These are phyloP conservation scores for Ormyrus thymus DNA, from an alignment of 2,888 invertebrate genomes.

Conservation along the genomic window DNA sequence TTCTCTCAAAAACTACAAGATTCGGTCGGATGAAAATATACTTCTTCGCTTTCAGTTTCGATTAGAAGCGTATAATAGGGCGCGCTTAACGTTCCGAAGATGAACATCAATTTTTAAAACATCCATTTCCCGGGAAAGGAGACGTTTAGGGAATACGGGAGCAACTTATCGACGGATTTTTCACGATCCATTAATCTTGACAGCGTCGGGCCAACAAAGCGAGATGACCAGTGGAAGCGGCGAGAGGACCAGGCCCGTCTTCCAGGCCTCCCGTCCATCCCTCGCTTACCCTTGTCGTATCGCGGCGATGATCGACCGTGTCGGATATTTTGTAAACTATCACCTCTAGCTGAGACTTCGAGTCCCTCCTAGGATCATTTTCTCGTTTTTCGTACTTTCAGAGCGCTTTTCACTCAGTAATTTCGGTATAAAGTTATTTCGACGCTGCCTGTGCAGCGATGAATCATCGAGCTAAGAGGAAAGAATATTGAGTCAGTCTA, in stretches of 20 bases:
- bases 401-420: too few relatives aligned
- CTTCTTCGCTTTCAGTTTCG: too few relatives aligned
- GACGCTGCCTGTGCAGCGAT: too few relatives aligned
- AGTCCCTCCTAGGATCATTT: not conserved
- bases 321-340: constrained; percentile 32
- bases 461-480: too few relatives aligned
- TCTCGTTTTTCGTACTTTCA: not conserved
- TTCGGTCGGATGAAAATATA: too few relatives aligned
- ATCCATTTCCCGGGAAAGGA: not conserved
- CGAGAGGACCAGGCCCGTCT: not conserved
- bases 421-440: too few relatives aligned
- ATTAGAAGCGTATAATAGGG: too few relatives aligned
- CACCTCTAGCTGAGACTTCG: not conserved
- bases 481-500: too few relatives aligned
- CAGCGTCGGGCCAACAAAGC: constrained; percentile 38
- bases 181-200: constrained; percentile 48
- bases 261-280: too few relatives aligned
- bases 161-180: constrained; percentile 22
- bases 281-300: not conserved
- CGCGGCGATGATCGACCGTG: constrained; percentile 1
- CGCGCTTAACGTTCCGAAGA: too few relatives aligned
- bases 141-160: not conserved
- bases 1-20: too few relatives aligned
- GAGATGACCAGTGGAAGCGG: constrained; percentile 4
- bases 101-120: not conserved